Conservation (phyloP, 2,888 invertebrate genomes). For the Drosophila anomelani region DNA sequence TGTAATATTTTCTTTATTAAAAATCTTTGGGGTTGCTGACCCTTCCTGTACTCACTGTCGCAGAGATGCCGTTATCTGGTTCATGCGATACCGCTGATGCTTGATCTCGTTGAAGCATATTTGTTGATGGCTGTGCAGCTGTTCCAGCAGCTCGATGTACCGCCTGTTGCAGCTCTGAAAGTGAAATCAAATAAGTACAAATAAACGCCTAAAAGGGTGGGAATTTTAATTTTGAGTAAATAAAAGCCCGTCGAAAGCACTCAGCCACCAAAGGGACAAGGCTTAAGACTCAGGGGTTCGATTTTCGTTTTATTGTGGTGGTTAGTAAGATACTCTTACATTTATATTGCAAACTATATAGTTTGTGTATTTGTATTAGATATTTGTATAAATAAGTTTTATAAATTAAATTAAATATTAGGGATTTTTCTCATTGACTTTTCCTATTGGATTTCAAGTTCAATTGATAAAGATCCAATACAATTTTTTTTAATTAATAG, state of each 20-base stretch:
- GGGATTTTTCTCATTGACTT: no score
- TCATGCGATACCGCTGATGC: constrained; percentile 96
- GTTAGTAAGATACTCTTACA: background rate
- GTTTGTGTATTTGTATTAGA: background rate
- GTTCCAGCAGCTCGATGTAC: constrained; percentile 93
- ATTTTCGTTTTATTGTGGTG: background rate
- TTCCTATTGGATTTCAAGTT: no score
- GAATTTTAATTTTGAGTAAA: constrained; percentile 1
- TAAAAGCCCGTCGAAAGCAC: constrained; percentile 4
- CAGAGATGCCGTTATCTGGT: constrained; percentile 90
- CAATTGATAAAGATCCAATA: no score
- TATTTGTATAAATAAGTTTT: no score
- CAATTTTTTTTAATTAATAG: no score
- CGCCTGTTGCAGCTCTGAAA: constrained; percentile 88
- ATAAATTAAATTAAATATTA: no score
- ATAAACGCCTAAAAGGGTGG: background rate
- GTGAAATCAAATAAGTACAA: constrained; percentile 31
- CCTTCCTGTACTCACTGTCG: constrained; percentile 89
- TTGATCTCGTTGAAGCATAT: constrained; percentile 94
- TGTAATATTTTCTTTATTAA: background rate
- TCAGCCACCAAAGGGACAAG: background rate
- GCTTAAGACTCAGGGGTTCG: background rate
- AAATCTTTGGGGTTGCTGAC: constrained; percentile 3
- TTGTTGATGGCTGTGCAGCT: constrained; percentile 92
- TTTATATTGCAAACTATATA: background rate